phyloP scores from a whole-genome alignment of 2,113 vertebrate species.

The Rallus limicola region DNA sequence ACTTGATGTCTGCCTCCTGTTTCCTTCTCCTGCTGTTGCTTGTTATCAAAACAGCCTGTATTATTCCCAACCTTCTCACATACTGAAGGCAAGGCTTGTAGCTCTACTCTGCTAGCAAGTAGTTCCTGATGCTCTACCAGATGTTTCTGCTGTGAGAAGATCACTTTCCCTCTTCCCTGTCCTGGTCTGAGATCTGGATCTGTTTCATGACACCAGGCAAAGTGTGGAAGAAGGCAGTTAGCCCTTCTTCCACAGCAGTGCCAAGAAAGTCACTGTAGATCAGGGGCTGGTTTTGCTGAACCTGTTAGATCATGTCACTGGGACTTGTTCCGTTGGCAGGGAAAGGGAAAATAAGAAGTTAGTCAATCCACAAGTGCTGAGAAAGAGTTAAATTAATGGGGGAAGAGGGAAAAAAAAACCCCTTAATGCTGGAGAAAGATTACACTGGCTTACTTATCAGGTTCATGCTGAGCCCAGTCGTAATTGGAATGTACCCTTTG shows the following conservation, averaged over 20 bases:
- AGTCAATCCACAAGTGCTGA: background rate
- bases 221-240: background rate
- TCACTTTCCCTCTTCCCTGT: background rate
- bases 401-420: background rate
- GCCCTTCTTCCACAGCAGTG: background rate
- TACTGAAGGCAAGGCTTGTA: background rate
- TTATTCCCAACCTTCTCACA: background rate
- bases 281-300: background rate
- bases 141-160: background rate
- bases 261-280: background rate
- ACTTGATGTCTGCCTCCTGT: background rate
- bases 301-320: background rate
- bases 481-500: constrained; percentile 80
- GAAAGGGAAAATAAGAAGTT: background rate
- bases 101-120: background rate
- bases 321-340: background rate
- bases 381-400: constrained; percentile 37
- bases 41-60: background rate
- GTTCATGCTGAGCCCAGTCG: constrained; percentile 69
- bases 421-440: constrained; percentile 46
- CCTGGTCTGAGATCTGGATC: background rate
- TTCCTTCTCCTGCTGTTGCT: background rate
- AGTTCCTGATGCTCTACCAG: background rate
- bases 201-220: background rate
- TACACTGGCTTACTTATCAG: constrained; percentile 53